Evolutionary conservation across 2,888 invertebrate species (phyloP).

Genomic region (Cartodere bifasciata): DNA sequence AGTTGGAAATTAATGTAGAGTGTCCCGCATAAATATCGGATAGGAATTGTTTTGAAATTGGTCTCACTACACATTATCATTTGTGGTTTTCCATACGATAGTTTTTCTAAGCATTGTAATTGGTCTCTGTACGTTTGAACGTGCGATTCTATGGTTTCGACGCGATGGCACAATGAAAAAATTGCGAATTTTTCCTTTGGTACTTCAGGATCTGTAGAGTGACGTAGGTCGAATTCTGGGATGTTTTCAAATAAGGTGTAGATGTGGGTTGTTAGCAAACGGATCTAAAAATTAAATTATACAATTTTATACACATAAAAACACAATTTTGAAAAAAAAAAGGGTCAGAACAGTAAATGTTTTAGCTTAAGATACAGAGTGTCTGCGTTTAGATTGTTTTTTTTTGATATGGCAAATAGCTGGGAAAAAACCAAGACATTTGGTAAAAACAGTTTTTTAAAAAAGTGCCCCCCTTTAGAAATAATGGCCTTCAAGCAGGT

Average conservation of each 20-base stretch:
- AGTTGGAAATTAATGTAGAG: slow-evolving; percentile 79
- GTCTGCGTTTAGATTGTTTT: too few species aligned
- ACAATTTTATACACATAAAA: too few species aligned
- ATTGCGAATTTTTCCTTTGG: slow-evolving; percentile 40
- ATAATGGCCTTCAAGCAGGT: too few species aligned
- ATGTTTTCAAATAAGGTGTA: slow-evolving; percentile 53
- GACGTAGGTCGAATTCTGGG: slow-evolving; percentile 36
- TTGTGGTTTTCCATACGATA: slow-evolving; percentile 50
- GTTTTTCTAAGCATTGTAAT: slow-evolving; percentile 57
- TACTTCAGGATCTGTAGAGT: slow-evolving; percentile 26
- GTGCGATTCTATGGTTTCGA: slow-evolving; percentile 57
- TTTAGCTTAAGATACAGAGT: too few species aligned
- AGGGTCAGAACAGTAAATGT: too few species aligned
- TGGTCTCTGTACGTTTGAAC: slow-evolving; percentile 73
- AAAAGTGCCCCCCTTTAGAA: too few species aligned
- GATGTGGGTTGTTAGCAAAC: slow-evolving; percentile 60
- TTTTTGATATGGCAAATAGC: too few species aligned
- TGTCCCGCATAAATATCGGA: slow-evolving; percentile 70
- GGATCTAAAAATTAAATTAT: slow-evolving; percentile 48
- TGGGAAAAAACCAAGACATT: too few species aligned
- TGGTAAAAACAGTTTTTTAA: too few species aligned
- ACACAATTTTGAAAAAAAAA: too few species aligned
- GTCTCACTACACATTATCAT: slow-evolving; percentile 40
- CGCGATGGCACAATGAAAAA: slow-evolving; percentile 54
- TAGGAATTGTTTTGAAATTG: slow-evolving; percentile 48